Evolutionary conservation across 2,113 vertebrate genomes (phyloP).

Genomic region (Hydropotes inermis): DNA sequence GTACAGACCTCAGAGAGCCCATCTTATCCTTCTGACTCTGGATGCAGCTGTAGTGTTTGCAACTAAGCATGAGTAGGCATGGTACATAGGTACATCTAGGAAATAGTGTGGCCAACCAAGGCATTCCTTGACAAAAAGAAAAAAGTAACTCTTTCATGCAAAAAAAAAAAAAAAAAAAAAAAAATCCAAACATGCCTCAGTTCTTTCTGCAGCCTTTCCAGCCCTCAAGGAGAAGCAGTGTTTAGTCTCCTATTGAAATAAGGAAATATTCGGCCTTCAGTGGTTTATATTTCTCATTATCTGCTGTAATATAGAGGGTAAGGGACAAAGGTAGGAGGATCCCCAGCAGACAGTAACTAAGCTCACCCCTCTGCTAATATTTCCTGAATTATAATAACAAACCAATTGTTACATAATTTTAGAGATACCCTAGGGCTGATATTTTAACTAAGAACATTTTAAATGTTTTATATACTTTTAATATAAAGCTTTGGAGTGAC

Average conservation of each 20-base stretch:
- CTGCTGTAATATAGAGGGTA: neutral
- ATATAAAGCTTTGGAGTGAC: neutral
- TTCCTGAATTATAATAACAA: accelerated
- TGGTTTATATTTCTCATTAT: neutral
- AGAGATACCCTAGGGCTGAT: neutral
- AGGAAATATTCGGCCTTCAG: neutral
- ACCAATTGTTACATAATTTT: neutral
- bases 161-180: neutral
- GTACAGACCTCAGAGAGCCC: neutral
- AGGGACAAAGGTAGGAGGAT: neutral
- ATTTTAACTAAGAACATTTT: neutral
- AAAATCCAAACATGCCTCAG: neutral
- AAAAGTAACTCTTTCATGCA: neutral
- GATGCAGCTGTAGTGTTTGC: neutral
- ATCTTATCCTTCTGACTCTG: neutral
- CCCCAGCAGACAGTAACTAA: neutral
- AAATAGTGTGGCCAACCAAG: neutral
- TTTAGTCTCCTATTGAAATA: neutral
- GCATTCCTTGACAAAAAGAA: neutral
- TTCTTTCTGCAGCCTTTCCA: neutral
- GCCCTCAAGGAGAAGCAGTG: neutral
- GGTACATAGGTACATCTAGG: neutral
- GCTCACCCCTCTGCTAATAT: neutral
- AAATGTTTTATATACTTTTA: neutral
- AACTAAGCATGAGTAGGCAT: neutral